phyloP scores from a whole-genome alignment of 2,888 invertebrate species.

The Rhopalosiphum nymphaeae region DNA sequence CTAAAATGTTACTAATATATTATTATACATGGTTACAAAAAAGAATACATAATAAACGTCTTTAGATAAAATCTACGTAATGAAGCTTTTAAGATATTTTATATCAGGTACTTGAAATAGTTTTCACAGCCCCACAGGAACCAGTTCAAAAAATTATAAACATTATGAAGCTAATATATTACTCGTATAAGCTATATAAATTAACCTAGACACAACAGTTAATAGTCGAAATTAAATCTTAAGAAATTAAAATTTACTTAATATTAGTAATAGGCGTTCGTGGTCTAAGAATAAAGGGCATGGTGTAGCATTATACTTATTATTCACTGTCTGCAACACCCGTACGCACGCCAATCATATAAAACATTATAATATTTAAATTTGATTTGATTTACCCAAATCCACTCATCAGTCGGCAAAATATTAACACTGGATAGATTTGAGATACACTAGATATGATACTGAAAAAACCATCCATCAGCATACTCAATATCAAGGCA shows the following conservation, averaged over 20 bases:
- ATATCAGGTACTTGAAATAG: not conserved
- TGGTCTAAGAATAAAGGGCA: not conserved
- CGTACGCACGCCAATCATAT: not conserved
- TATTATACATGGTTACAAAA: not conserved
- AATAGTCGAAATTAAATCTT: not conserved
- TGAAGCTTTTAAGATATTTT: not conserved
- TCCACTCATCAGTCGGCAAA: slow-evolving; percentile 82
- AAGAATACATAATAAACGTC: not conserved
- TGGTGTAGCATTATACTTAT: not conserved
- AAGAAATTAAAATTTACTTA: not conserved
- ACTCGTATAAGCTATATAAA: not conserved
- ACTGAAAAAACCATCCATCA: slow-evolving; percentile 82
- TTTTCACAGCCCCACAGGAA: not conserved
- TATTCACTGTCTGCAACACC: not conserved
- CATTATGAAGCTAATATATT: not conserved
- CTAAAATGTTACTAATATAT: not conserved
- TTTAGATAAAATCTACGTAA: not conserved
- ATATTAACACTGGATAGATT: slow-evolving; percentile 79
- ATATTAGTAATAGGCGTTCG: not conserved
- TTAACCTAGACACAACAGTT: not conserved
- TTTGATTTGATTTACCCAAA: slow-evolving; percentile 76
- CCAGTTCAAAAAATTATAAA: not conserved
- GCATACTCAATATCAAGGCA: slow-evolving; percentile 80
- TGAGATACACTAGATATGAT: slow-evolving; percentile 82
- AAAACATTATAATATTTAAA: not conserved